Base-by-base conservation (phyloP, 2,888 invertebrate species). In the Lypha dubia region DNA sequence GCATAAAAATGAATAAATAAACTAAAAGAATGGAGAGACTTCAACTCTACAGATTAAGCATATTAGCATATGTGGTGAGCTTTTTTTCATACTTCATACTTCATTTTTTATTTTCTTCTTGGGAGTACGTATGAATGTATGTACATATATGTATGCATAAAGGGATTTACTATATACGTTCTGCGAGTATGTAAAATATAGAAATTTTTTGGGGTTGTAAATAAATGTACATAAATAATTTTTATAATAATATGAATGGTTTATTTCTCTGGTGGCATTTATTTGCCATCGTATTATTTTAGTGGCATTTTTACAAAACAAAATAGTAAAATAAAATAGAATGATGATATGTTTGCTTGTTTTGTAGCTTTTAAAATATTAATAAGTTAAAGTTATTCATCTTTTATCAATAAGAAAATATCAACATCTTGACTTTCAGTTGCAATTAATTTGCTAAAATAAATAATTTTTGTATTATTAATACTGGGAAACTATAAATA, bases 1-100 rank as follows among this genome's bases (percentile, higher is more conserved):
- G 68, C 51, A 77, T 63, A 70, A 58, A 73, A 73, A 58, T 28
- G 28, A 49, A 53, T 46, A 63, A 71, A 70, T 53, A 71, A 79
- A 63, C 11, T 2, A n/a, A 1, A 63, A 63, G 51, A 67, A 70
- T n/a, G 17, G 51, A 71, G 7, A 49, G 9, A 53, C 15, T 38
- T 65, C 49, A 58, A 79, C 63, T 73, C 79, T 51, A 41, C n/a
- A 62, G 60, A 53, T 83, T 77, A 58, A 70, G 58, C 79, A 60
- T 71, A 85, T 85, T 85, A 85, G 85, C 85, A 85, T 85, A 85
- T 58, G 17, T 58, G 58, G 84, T 73, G 62, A 41, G 71, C 49
- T 70, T 76, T 63, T 44, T 70, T 44, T 71, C 41, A 65, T 62
- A 5, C 41, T 68, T 68, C 44, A 58, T 76, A 17, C 60, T 58